Evolutionary conservation across 2,888 invertebrate species (phyloP), one percentile per base, ranked within the genome.

Genomic region (Hydrotaea cyrtoneurina): DNA sequence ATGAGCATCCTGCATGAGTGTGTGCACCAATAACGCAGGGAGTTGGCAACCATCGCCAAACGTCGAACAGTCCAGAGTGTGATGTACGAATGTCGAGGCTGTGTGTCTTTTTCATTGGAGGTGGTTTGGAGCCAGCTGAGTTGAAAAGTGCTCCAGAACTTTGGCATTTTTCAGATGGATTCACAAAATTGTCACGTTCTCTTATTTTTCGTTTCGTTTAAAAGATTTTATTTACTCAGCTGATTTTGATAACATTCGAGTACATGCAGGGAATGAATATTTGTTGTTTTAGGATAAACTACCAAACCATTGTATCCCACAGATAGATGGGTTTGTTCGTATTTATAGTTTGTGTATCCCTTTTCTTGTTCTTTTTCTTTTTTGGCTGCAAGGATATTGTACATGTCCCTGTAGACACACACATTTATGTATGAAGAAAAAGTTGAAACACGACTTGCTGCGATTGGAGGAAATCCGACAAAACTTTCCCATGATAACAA

Each of bases 171-270:
- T 87, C 88, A 87, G 87, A 87, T 88, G 89, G 90, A 88, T 90
- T 90, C 89, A 90, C 89, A 89, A 90, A 90, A 90, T 88, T 90
- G 91, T 91, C 91, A 90, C 90, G 90, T 90, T 90, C 55, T 90
- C 88, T 90, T 89, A 87, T 89, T 89, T 89, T 89, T 89, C 86
- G 86, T 86, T 83, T 86, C 83, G 78, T 83, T 83, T 71, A 80
- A 77, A 66, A 86, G 88, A 88, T 88, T 89, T 88, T 90, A 90
- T 90, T 90, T 90, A 91, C 91, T 88, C 88, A 91, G 90, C 90
- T 90, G 90, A 90, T 90, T 90, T 91, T 91, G 90, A 90, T 91
- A 90, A 90, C 90, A 90, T 90, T 90, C 89, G 88, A 89, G 89
- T 88, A 89, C 90, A 90, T 90, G 90, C 86, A 87, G 86, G 86